A percentile compares a stretch with the other conserved stretches of the same genome.
These are phyloP conservation scores for Botia almorhae DNA, from an alignment of 2,797 vertebrate species.

Conservation along the genomic window DNA sequence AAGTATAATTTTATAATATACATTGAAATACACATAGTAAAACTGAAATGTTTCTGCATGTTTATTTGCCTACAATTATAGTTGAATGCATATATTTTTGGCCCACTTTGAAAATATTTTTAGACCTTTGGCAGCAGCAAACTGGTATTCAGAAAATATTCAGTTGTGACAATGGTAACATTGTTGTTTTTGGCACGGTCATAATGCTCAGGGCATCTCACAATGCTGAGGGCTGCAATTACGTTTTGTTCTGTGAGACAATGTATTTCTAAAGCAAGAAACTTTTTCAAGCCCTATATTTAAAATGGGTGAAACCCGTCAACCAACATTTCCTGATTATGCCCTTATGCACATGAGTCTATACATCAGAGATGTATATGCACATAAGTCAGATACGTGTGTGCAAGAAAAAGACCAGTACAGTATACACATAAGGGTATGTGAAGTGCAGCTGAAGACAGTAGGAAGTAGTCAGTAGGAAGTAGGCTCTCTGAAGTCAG, in stretches of 20 bases:
- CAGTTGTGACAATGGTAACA: constrained; percentile 2
- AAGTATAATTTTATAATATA: too few species aligned
- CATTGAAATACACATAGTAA: too few species aligned
- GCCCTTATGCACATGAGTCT: constrained; percentile 4
- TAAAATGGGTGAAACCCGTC: constrained; percentile 66
- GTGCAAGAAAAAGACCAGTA: neutral
- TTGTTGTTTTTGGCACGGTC: neutral
- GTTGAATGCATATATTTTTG: too few species aligned
- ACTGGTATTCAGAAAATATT: neutral
- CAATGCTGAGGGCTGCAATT: constrained; percentile 28
- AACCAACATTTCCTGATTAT: constrained; percentile 35
- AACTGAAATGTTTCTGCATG: too few species aligned
- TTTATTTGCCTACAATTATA: neutral
- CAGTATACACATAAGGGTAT: neutral
- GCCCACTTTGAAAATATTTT: neutral
- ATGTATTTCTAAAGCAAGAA: constrained; percentile 57
- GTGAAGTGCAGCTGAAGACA: neutral
- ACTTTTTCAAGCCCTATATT: constrained; percentile 44
- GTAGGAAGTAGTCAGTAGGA: neutral
- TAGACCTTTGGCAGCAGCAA: neutral
- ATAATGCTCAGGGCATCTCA: neutral
- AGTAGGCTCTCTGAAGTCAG: neutral
- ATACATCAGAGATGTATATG: neutral
- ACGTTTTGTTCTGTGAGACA: constrained; percentile 46
- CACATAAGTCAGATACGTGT: neutral